Base-by-base conservation (phyloP, 2,888 invertebrate genomes). In the Drosophila mercatorum region DNA sequence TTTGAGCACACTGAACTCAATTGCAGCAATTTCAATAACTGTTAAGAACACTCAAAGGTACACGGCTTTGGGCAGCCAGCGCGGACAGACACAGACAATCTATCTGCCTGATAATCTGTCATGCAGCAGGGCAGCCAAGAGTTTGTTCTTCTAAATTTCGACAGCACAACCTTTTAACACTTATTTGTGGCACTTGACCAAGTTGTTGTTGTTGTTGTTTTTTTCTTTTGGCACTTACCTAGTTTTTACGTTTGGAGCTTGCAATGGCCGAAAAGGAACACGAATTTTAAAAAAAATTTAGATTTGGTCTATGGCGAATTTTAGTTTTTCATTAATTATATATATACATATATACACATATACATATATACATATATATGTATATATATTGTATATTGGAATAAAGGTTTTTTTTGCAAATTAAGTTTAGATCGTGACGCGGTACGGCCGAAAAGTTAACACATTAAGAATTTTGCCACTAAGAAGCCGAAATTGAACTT, bases 11-110 rank as follows among this genome's bases (percentile, higher is more conserved):
- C 72, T 63, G 76, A 81, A 79, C 83, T 83, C 88, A 84, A 89
- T 85, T 82, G 83, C 79, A 72, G 87, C 80, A 80, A 88, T 89
- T 89, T 84, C 86, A 88, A 86, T 86, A 86, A 82, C 83, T 77
- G 76, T 75, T 76, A 79, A 86, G 82, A 74, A 75, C 83, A 81
- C 84, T 84, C 82, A 73, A 79, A 75, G 76, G 69, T 36, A 72
- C 71, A 58, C 57, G 58, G 53, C 53, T 61, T 63, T 58, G 40
- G 70, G 53, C 58, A 67, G 44, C 56, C 46, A 31, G 43, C 3
- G 31, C 41, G n/a, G 12, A 43, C 43, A 31, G 7, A 43, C 34
- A 43, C 43, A 22, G 43, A 56, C 17, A 6, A 46, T 60, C 49
- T 49, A 43, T 34, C 47, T 26, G n/a, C 26, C 62, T 65, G 80